Evolutionary conservation across 2,797 vertebrate species (phyloP).

Genomic region (Setipinna tenuifilis): DNA sequence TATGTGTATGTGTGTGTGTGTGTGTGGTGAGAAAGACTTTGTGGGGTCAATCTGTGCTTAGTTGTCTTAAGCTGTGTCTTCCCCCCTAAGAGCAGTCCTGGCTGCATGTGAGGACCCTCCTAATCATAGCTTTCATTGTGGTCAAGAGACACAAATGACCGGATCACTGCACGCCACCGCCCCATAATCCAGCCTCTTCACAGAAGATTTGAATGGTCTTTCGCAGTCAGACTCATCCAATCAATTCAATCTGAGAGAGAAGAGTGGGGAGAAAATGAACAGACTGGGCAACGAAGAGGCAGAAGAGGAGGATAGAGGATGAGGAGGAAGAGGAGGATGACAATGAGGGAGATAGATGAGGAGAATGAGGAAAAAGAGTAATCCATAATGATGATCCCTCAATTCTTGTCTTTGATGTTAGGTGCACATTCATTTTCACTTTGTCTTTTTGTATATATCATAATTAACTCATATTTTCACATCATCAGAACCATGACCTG

Average conservation of each 20-base stretch:
- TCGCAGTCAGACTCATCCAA: constrained; percentile 51
- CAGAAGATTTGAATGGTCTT: constrained; percentile 29
- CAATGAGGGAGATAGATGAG: neutral
- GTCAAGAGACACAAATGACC: constrained; percentile 28
- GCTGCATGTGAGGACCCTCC: constrained; percentile 29
- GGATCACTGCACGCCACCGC: constrained; percentile 37
- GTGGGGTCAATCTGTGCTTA: constrained; percentile 51
- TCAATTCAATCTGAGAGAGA: constrained; percentile 5
- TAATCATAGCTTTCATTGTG: constrained; percentile 50
- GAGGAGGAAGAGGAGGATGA: neutral
- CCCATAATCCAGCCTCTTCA: constrained; percentile 27
- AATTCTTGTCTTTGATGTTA: no score
- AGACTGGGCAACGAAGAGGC: no score
- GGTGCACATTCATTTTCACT: no score
- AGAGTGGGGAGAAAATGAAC: neutral
- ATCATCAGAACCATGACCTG: no score
- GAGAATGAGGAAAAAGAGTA: no score
- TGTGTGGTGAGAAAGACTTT: constrained; percentile 32
- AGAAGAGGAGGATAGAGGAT: neutral
- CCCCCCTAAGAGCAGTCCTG: constrained; percentile 36
- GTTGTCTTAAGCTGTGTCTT: constrained; percentile 44
- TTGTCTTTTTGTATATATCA: no score
- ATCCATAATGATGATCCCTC: no score
- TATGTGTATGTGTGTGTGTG: no score
- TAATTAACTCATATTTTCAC: no score